Evolutionary conservation across 2,888 invertebrate genomes (phyloP).

Genomic region (Melinaea marsaeus): DNA sequence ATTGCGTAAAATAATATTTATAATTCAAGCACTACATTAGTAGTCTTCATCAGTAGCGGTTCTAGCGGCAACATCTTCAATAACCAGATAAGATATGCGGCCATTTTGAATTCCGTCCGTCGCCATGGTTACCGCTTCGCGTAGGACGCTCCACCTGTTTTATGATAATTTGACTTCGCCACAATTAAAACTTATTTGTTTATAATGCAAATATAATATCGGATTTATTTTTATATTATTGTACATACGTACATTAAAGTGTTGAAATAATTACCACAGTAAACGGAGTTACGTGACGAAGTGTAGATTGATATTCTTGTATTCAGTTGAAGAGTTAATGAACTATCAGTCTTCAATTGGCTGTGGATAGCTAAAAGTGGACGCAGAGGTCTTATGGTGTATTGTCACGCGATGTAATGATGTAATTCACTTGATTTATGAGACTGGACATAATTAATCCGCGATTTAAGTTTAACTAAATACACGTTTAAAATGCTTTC

Average conservation of each 20-base stretch:
- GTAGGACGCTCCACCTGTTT: slow-evolving; percentile 35
- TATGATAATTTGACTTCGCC: slow-evolving; percentile 23
- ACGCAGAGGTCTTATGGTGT: slow-evolving; percentile 63
- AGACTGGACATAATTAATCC: slow-evolving; percentile 21
- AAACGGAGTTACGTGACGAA: neutral
- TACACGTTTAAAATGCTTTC: too few species aligned
- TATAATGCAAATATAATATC: neutral
- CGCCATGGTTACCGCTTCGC: slow-evolving; percentile 59
- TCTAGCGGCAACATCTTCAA: slow-evolving; percentile 38
- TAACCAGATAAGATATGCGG: slow-evolving; percentile 54
- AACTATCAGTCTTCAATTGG: slow-evolving; percentile 47
- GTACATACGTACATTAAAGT: neutral
- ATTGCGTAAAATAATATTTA: slow-evolving; percentile 10
- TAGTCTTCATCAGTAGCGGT: slow-evolving; percentile 24
- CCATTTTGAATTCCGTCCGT: slow-evolving; percentile 65
- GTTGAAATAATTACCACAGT: neutral
- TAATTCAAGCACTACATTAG: slow-evolving; percentile 10
- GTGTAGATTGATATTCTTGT: slow-evolving; percentile 16
- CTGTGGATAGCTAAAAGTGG: slow-evolving; percentile 56
- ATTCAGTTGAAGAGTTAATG: slow-evolving; percentile 19
- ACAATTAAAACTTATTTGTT: slow-evolving; percentile 1
- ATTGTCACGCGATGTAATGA: slow-evolving; percentile 72
- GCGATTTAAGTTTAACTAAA: neutral
- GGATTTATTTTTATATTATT: neutral
- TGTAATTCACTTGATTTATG: slow-evolving; percentile 66